Conservation (phyloP, 2,113 vertebrate species). For the Oenanthe oenanthe region DNA sequence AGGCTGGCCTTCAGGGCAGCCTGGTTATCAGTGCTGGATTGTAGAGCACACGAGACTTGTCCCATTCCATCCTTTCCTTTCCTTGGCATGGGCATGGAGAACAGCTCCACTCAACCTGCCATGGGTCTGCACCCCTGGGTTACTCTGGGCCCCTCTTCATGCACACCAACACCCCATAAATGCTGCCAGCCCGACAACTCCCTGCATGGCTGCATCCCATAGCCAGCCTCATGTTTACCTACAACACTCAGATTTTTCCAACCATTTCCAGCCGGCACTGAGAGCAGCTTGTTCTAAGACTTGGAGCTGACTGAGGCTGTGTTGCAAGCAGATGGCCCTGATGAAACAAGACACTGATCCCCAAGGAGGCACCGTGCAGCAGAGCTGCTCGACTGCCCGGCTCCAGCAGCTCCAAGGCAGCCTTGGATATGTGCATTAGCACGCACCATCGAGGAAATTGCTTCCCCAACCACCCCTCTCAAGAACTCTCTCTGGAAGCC, state of each 20-base stretch:
- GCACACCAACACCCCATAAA: background rate
- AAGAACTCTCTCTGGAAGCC: background rate
- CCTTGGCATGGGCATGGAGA: rapidly evolving
- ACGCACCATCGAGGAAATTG: background rate
- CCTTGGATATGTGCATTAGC: background rate
- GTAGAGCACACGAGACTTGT: rapidly evolving
- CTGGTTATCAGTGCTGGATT: background rate
- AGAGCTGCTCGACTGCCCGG: background rate
- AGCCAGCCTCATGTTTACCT: background rate
- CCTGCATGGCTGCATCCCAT: background rate
- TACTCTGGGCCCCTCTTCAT: background rate
- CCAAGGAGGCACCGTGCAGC: background rate
- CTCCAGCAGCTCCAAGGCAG: slow-evolving; percentile 14
- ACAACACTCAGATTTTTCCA: background rate
- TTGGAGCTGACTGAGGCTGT: background rate
- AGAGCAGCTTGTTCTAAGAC: slow-evolving; percentile 23
- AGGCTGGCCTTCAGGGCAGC: background rate
- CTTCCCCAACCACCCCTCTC: background rate
- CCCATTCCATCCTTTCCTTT: background rate
- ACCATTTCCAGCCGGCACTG: slow-evolving; percentile 14
- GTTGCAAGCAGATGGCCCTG: slow-evolving; percentile 48
- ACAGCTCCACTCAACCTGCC: background rate
- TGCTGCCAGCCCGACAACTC: background rate
- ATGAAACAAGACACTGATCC: slow-evolving; percentile 42
- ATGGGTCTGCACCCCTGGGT: background rate